Percentiles rank a stretch among this genome's conserved stretches.
Evolutionary conservation across 2,888 invertebrate species (phyloP).

Genomic region (Cephalotes varians): DNA sequence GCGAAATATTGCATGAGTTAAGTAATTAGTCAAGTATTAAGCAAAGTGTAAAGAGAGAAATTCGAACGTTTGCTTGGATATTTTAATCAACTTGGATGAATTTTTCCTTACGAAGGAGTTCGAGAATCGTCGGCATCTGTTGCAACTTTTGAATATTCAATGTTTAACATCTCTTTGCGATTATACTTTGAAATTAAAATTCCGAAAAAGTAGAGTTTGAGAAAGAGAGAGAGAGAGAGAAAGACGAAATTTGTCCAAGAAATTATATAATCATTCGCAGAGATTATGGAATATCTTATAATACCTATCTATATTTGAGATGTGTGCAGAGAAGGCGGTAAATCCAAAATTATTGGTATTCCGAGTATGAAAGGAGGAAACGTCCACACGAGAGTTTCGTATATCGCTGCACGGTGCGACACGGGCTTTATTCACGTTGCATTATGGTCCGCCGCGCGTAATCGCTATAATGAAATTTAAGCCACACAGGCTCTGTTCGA

Average conservation of each 20-base stretch:
- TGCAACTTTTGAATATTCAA: slow-evolving; percentile 38
- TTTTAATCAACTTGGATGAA: slow-evolving; percentile 20
- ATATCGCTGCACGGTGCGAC: not conserved
- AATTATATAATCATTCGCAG: not conserved
- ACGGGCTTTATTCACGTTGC: slow-evolving; percentile 59
- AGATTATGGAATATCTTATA: not conserved
- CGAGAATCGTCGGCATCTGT: slow-evolving; percentile 9
- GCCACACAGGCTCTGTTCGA: slow-evolving; percentile 44
- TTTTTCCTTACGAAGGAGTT: not conserved
- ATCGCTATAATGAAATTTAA: slow-evolving; percentile 78
- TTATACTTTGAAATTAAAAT: slow-evolving; percentile 14
- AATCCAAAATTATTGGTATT: slow-evolving; percentile 20
- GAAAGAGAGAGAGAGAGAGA: not conserved
- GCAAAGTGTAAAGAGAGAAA: too few relatives aligned
- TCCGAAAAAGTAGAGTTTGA: not conserved
- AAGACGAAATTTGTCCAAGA: not conserved
- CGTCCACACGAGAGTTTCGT: not conserved
- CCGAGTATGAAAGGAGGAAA: not conserved
- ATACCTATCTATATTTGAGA: slow-evolving; percentile 3
- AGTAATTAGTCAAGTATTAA: not conserved
- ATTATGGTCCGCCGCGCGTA: slow-evolving; percentile 66
- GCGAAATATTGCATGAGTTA: not conserved
- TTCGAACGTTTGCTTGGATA: not conserved
- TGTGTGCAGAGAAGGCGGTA: not conserved
- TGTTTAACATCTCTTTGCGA: not conserved